Evolutionary conservation across 2,797 vertebrate species (phyloP), one percentile per base, ranked within the genome.

Genomic region (Xyrichtys novacula): DNA sequence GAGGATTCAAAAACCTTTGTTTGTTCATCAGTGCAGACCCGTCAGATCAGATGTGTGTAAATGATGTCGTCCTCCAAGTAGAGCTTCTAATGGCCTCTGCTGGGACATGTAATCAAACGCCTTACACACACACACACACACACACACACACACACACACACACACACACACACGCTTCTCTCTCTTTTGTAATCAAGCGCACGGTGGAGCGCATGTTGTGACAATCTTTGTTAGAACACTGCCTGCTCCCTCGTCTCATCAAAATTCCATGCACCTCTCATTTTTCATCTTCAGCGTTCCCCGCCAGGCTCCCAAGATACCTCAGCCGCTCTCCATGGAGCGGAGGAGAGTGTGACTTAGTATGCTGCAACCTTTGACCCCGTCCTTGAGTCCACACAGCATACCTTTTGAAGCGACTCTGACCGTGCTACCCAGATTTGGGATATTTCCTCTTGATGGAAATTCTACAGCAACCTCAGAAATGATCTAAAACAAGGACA

Each of bases 41-140:
- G 7, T 5, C 64, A 75, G 81, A 91, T 89, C 86, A 83, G 71
- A 85, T 65, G 78, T 67, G 70, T 74, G 81, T 82, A 80, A 90
- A 89, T 87, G 84, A 88, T 76, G 81, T 84, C 71, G 59, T 78
- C 83, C 82, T 76, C 86, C 75, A 71, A 91, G 87, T 70, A 81
- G 79, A 78, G 72, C 69, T 84, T 82, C 79, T 89, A 89, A 90
- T 87, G 89, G 91, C 87, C 89, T 90, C 89, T 74, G 78, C 87
- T 89, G 91, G 92, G 90, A 91, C 78, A 64, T 74, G 78, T 86
- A 93, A 91, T 90, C 92, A 92, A 92, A 91, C 58, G 79, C 80
- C 86, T 86, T 74, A 53, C 84, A 72, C 86, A 83, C 75, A n/a
- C n/a, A n/a, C n/a, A n/a, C n/a, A 10, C 31, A 12, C 32, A 34